Conservation (phyloP, 2,797 vertebrate genomes). For the Manis pentadactyla region DNA sequence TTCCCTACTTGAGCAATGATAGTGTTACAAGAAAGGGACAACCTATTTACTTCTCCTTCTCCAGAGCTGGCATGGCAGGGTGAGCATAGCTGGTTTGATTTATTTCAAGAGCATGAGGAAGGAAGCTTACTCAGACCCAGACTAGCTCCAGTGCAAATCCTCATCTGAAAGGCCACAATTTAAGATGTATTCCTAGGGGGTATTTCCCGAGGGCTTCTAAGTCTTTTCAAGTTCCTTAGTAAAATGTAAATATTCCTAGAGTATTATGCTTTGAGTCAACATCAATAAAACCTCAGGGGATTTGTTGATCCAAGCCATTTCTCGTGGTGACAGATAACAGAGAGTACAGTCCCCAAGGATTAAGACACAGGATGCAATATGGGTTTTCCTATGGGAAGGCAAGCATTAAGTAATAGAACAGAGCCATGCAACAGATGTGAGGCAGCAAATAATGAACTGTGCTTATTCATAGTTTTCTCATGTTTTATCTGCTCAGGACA, state of each 20-base stretch:
- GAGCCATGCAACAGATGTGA: not conserved
- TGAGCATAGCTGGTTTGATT: not conserved
- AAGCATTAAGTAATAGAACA: not conserved
- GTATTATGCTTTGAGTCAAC: not conserved
- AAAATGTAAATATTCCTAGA: not conserved
- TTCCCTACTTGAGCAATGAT: not conserved
- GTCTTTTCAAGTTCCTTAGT: not conserved
- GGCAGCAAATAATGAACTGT: not conserved
- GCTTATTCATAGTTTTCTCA: not conserved
- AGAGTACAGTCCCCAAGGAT: not conserved
- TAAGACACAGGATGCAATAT: not conserved
- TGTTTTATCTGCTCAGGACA: not conserved
- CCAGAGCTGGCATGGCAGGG: not conserved
- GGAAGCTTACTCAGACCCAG: not conserved
- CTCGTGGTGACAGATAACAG: not conserved
- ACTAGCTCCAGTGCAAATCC: not conserved
- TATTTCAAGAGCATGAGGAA: not conserved
- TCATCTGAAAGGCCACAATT: not conserved
- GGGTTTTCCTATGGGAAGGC: not conserved
- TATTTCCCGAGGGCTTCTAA: not conserved
- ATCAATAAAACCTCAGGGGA: not conserved
- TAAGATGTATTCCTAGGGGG: not conserved
- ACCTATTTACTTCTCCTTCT: not conserved
- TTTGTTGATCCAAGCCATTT: conserved; percentile 45
- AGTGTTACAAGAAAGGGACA: not conserved